These are phyloP conservation scores for Pheosia gnoma DNA, from an alignment of 2,888 invertebrate genomes.

Conservation along the genomic window DNA sequence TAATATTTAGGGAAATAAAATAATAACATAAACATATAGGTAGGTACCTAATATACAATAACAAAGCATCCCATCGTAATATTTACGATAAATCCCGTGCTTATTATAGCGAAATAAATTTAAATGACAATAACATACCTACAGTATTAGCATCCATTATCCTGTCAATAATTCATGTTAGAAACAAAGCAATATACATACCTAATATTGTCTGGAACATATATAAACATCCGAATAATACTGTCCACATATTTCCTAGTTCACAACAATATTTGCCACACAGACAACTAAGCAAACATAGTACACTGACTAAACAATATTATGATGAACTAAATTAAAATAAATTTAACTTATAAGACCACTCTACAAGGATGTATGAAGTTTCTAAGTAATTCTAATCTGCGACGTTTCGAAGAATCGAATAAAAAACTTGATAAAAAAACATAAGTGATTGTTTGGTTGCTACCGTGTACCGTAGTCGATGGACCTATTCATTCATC, in stretches of 20 bases:
- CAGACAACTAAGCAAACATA: background rate
- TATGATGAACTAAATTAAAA: background rate
- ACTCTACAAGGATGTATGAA: conserved; percentile 2
- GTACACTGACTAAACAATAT: background rate
- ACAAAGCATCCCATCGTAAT: no score
- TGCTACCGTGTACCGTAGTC: background rate
- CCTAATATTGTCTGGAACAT: background rate
- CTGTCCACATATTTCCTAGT: background rate
- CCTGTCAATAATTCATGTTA: background rate
- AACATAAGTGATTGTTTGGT: background rate
- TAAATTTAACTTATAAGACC: background rate
- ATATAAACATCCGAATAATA: conserved; percentile 4
- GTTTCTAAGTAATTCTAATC: conserved; percentile 4
- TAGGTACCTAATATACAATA: no score
- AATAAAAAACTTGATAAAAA: background rate
- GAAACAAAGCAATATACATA: background rate
- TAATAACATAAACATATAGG: no score
- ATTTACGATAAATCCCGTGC: no score
- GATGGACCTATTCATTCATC: background rate
- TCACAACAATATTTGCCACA: background rate
- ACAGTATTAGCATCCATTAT: no score
- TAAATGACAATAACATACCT: no score
- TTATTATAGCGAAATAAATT: no score
- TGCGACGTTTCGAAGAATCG: background rate
- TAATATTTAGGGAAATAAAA: no score